phyloP scores from a whole-genome alignment of 2,113 vertebrate genomes.

The Aphyosemion australe region DNA sequence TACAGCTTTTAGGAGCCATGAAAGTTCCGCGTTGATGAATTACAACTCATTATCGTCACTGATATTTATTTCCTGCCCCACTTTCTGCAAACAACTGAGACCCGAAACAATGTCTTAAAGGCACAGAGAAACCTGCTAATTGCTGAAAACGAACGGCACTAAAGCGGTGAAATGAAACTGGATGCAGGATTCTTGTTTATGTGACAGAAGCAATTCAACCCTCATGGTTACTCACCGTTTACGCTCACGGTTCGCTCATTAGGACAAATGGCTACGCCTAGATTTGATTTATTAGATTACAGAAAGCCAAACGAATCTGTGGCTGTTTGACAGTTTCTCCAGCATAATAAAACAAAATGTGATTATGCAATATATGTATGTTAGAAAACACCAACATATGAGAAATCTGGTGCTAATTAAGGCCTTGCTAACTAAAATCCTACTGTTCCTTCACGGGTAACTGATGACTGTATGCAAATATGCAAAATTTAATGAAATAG shows the following conservation, averaged over 20 bases:
- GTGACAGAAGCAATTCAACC: conserved; percentile 32
- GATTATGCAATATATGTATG: too few relatives aligned
- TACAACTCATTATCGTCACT: conserved; percentile 56
- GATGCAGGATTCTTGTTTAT: conserved; percentile 35
- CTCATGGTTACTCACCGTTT: conserved; percentile 32
- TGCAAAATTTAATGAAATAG: background rate
- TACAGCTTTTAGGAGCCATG: conserved; percentile 50
- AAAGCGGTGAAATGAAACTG: conserved; percentile 25
- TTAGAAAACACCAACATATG: too few relatives aligned
- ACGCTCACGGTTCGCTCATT: conserved; percentile 61
- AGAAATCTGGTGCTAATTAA: too few relatives aligned
- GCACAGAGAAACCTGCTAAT: conserved; percentile 28
- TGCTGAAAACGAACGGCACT: conserved; percentile 21
- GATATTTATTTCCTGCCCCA: conserved; percentile 48
- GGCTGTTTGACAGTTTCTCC: too few relatives aligned
- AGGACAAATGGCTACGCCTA: conserved; percentile 52
- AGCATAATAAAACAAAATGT: too few relatives aligned
- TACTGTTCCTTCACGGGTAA: too few relatives aligned
- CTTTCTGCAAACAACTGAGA: conserved; percentile 38
- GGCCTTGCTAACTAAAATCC: too few relatives aligned
- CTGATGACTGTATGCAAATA: background rate
- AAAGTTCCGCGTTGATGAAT: conserved; percentile 60
- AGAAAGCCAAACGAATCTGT: background rate
- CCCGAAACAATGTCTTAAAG: conserved; percentile 6
- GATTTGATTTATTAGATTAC: conserved; percentile 24